Percentiles rank a stretch among this genome's conserved stretches.
phyloP scores from a whole-genome alignment of 2,797 vertebrate species.

The Lepilemur ruficaudatus region DNA sequence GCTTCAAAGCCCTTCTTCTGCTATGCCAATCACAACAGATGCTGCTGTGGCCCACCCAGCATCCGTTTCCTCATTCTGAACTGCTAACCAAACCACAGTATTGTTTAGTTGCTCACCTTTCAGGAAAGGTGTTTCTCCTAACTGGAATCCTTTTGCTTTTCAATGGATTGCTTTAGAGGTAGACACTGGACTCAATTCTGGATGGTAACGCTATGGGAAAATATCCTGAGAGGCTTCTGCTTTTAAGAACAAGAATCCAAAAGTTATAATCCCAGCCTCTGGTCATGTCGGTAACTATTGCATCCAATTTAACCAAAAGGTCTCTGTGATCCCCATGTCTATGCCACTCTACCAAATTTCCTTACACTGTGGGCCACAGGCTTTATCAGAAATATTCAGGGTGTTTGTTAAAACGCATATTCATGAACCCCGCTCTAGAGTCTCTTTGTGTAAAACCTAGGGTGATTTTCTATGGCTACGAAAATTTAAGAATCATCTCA shows the following conservation, averaged over 20 bases:
- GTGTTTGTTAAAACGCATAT: neutral
- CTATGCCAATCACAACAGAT: neutral
- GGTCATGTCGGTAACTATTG: neutral
- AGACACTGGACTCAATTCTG: neutral
- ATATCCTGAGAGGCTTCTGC: neutral
- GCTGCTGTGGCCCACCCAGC: neutral
- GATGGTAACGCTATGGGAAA: neutral
- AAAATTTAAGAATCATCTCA: neutral
- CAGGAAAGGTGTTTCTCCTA: neutral
- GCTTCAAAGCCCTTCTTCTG: neutral
- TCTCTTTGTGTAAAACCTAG: neutral
- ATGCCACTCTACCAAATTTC: neutral
- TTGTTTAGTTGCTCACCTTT: neutral
- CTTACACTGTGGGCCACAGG: neutral
- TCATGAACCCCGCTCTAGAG: neutral
- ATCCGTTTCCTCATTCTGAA: neutral
- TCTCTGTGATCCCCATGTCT: neutral
- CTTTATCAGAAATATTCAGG: neutral
- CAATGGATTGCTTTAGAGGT: neutral
- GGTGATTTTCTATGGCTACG: neutral
- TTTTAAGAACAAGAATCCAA: neutral
- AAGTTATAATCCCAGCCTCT: neutral
- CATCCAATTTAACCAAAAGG: neutral
- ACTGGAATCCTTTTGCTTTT: neutral
- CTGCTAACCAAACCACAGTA: neutral